Base-by-base conservation (phyloP, 2,113 vertebrate species). In the Callocephalon fimbriatum region DNA sequence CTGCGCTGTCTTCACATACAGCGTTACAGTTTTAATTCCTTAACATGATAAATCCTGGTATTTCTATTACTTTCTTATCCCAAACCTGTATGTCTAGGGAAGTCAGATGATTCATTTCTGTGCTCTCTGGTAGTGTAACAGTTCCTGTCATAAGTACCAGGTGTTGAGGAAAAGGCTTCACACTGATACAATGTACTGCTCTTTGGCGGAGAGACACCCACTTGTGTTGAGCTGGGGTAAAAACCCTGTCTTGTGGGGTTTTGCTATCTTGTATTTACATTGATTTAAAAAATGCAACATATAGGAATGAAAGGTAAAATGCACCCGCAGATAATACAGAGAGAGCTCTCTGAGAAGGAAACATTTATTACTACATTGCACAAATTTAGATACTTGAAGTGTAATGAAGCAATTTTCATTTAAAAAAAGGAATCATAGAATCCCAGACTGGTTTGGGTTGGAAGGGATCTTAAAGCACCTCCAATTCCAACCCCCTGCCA, bases 171-270 rank as follows among this genome's bases (percentile, higher is more conserved):
- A 58, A 12, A 10, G 44, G 37, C 47, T 82, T 77, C 67, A 13
- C 25, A 4, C 53, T n/a, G 54, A 19, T 75, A 58, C n/a, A 38
- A 40, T 38, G 26, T 37, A 18, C 40, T 53, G 31, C 31, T 48
- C 0, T 56, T 48, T 0, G 0, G 11, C 68, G 0, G 2, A 40
- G 20, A 35, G 9, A 58, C 32, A 58, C 56, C 56, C 14, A 23
- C 19, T 9, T 27, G 10, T 19, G 37, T 47, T 72, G 38, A 42
- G 3, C 40, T 40, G 38, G 7, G 12, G 20, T 44, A 31, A 44
- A 70, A 77, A 58, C 35, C 35, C 12, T 32, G 19, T 9, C 29
- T 80, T 4, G 1, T 29, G 81, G 42, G 11, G 7, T 3, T 76
- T 79, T 86, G 6, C 17, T 56, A 0, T 17, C 7, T 66, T 32